phyloP scores from a whole-genome alignment of 2,113 vertebrate genomes.

The Rhinolophus sinicus region DNA sequence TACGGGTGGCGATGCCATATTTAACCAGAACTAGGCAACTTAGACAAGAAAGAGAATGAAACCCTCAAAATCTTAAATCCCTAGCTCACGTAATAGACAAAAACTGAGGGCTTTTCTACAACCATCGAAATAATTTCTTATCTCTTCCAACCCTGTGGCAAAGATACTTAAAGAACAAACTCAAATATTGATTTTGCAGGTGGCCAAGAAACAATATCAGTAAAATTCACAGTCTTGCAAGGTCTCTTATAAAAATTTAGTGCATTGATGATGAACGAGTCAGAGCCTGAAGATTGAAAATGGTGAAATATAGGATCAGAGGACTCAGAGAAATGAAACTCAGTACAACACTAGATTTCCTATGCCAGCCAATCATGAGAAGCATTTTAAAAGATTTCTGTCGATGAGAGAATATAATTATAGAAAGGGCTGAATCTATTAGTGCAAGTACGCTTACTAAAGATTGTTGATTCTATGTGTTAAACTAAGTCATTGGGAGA shows the following conservation, averaged over 20 bases:
- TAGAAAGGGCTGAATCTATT: neutral
- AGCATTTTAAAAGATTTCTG: neutral
- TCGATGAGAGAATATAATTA: neutral
- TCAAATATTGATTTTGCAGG: constrained; percentile 55
- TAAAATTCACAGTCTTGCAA: neutral
- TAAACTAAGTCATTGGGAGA: neutral
- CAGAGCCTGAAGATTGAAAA: neutral
- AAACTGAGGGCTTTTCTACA: neutral
- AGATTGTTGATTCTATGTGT: neutral
- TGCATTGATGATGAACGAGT: neutral
- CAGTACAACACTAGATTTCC: rapidly evolving
- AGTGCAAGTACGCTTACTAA: neutral
- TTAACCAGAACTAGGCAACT: neutral
- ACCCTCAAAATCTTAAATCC: neutral
- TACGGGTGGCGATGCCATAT: rapidly evolving
- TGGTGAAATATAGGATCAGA: neutral
- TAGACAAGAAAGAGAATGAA: neutral
- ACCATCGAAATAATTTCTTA: neutral
- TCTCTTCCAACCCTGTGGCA: neutral
- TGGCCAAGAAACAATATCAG: neutral
- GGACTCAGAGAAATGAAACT: neutral
- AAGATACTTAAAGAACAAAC: constrained; percentile 26
- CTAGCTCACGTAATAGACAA: neutral
- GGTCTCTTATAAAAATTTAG: constrained; percentile 42
- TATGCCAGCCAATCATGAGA: neutral